Conservation (phyloP, 2,888 invertebrate species). For the Synanthedon myopaeformis region DNA sequence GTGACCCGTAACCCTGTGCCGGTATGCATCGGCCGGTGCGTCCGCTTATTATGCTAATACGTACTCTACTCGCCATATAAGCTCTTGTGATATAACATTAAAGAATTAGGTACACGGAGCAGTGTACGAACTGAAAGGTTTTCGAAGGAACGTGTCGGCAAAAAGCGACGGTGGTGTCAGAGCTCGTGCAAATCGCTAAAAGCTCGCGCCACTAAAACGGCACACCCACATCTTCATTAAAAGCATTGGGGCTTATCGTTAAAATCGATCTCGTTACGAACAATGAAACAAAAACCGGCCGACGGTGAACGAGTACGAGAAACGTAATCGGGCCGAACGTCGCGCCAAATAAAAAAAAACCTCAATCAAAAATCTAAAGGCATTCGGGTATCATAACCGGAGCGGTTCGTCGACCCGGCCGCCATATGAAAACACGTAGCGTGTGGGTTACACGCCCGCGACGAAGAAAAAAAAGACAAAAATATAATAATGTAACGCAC, state of each 20-base stretch:
- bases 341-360: slow-evolving; percentile 63
- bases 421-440: slow-evolving; percentile 47
- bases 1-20: slow-evolving; percentile 33
- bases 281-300: slow-evolving; percentile 63
- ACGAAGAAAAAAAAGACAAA: slow-evolving; percentile 49
- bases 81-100: neutral
- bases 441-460: slow-evolving; percentile 57
- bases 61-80: neutral
- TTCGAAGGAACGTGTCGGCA: neutral
- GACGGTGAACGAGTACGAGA: slow-evolving; percentile 62
- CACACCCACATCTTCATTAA: slow-evolving; percentile 67
- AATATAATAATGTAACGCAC: slow-evolving; percentile 66
- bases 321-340: slow-evolving; percentile 60
- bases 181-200: neutral
- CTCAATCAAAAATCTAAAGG: slow-evolving; percentile 67
- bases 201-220: slow-evolving; percentile 6
- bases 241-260: slow-evolving; percentile 46
- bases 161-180: neutral
- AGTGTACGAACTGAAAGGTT: no score
- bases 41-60: slow-evolving; percentile 53
- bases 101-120: no score
- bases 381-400: slow-evolving; percentile 62
- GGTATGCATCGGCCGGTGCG: slow-evolving; percentile 12
- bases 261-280: slow-evolving; percentile 66
- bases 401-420: slow-evolving; percentile 59